Evolutionary conservation across 2,797 vertebrate genomes (phyloP).

Genomic region (Tauraco hartlaubi): DNA sequence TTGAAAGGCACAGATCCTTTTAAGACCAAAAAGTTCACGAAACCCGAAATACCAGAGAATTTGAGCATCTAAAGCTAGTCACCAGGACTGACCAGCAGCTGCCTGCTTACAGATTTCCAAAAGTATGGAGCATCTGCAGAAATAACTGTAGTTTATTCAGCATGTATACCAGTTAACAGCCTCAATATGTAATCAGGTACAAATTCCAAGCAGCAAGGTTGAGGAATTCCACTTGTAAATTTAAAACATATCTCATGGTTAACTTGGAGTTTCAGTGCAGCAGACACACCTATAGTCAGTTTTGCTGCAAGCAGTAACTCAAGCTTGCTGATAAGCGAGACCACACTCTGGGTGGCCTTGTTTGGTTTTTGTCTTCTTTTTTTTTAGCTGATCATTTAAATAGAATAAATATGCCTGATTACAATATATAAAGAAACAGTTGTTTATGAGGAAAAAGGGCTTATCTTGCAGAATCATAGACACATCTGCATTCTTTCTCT

Average conservation of each 20-base stretch:
- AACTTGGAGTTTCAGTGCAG: background rate
- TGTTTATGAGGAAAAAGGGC: background rate
- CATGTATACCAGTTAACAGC: background rate
- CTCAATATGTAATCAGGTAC: background rate
- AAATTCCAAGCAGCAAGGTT: background rate
- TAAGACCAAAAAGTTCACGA: background rate
- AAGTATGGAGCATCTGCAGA: background rate
- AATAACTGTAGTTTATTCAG: background rate
- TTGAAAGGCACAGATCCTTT: background rate
- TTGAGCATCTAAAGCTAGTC: background rate
- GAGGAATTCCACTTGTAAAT: background rate
- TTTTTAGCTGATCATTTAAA: background rate
- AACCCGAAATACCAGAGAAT: background rate
- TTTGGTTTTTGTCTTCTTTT: fast-evolving
- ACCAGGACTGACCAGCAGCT: background rate
- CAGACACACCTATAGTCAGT: background rate
- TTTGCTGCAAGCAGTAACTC: background rate
- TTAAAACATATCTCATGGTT: background rate
- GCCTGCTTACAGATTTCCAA: background rate
- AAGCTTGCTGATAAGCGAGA: background rate
- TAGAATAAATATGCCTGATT: background rate
- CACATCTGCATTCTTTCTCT: background rate
- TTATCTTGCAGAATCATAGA: background rate
- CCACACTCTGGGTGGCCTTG: background rate
- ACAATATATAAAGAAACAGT: background rate